phyloP scores from a whole-genome alignment of 2,797 vertebrate genomes.

The Scyliorhinus canicula region DNA sequence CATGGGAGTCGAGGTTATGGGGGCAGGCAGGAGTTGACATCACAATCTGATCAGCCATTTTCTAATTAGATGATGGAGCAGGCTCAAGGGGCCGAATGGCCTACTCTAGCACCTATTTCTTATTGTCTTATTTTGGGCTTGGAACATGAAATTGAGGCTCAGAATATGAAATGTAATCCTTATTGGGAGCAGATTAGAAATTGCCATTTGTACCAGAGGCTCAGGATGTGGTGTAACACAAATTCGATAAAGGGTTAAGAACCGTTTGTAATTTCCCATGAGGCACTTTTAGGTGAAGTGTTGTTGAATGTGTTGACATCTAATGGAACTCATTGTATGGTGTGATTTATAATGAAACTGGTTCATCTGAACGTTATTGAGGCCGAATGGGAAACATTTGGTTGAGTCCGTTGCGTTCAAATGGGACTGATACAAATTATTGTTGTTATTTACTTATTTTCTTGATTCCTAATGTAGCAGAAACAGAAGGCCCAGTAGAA shows the following conservation, averaged over 20 bases:
- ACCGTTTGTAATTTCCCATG: not conserved
- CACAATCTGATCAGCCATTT: too few relatives aligned
- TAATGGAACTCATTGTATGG: not conserved
- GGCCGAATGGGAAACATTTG: not conserved
- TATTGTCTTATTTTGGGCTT: not conserved
- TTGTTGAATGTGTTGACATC: not conserved
- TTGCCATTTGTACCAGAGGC: not conserved
- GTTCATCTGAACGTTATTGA: not conserved
- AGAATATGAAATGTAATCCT: not conserved
- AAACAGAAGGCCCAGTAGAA: constrained; percentile 53
- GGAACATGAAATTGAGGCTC: not conserved
- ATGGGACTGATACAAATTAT: not conserved
- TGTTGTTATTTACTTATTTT: not conserved
- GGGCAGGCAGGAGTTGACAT: not conserved
- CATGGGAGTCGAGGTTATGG: not conserved
- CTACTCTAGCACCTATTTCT: too few relatives aligned
- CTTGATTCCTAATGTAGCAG: constrained; percentile 45
- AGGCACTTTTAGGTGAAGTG: not conserved
- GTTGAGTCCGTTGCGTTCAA: not conserved
- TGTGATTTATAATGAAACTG: not conserved
- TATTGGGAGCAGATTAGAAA: not conserved
- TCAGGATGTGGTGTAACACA: not conserved
- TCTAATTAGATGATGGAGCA: too few relatives aligned
- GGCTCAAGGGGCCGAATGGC: too few relatives aligned
- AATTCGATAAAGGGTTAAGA: not conserved